Evolutionary conservation across 2,888 invertebrate genomes (phyloP).

Genomic region (Harmothoe impar): DNA sequence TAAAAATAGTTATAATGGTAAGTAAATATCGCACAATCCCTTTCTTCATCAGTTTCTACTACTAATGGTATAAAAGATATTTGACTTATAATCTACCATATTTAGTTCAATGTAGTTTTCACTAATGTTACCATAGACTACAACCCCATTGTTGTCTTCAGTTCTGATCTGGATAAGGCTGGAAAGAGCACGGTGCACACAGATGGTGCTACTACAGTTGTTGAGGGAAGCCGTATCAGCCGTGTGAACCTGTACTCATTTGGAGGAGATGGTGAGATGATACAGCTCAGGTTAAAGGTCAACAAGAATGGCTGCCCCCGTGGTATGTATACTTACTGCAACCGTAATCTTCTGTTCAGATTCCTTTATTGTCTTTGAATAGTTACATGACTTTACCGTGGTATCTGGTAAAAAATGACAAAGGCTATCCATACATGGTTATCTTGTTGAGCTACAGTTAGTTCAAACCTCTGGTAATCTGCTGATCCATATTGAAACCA

Average conservation of each 20-base stretch:
- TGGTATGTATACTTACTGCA: slow-evolving; percentile 20
- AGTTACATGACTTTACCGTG: background rate
- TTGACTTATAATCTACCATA: too few relatives aligned
- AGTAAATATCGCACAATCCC: background rate
- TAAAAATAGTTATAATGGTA: background rate
- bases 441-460: too few relatives aligned
- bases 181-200: background rate
- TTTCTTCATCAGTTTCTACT: background rate
- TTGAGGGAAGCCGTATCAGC: slow-evolving; percentile 1
- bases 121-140: too few relatives aligned
- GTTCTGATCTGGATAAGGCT: background rate
- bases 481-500: background rate
- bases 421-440: background rate
- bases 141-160: background rate
- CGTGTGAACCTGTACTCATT: slow-evolving; percentile 30
- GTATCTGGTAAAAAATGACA: background rate
- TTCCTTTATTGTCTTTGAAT: too few relatives aligned
- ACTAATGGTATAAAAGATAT: too few relatives aligned
- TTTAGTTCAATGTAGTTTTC: too few relatives aligned
- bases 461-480: background rate
- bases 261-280: slow-evolving; percentile 36
- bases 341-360: background rate
- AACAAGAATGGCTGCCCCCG: background rate
- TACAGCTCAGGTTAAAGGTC: slow-evolving; percentile 31
- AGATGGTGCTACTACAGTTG: background rate